Evolutionary conservation across 2,888 invertebrate species (phyloP).

Genomic region (Rhimphoctona megacephalus): DNA sequence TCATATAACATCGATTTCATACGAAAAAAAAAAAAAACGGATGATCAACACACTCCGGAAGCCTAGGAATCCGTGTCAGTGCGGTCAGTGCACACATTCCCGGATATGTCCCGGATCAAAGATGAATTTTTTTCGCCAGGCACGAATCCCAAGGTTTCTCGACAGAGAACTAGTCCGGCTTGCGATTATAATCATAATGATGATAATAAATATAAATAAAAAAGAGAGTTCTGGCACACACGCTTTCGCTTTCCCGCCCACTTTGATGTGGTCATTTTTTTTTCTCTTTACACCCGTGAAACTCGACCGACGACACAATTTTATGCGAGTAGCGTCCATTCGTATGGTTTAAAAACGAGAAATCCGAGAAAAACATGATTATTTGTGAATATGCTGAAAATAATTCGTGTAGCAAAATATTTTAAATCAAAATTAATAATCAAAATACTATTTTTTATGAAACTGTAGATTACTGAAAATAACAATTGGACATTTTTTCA

Average conservation of each 20-base stretch:
- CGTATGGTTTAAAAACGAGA: conserved; percentile 30
- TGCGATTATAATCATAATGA: conserved; percentile 39
- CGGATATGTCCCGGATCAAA: conserved; percentile 29
- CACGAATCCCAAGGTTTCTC: conserved; percentile 11
- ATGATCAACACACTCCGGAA: conserved; percentile 49
- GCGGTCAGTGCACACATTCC: conserved; percentile 41
- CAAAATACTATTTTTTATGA: too few species aligned
- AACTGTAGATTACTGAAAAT: too few species aligned
- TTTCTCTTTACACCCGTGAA: conserved; percentile 36
- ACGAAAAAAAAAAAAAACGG: conserved; percentile 23
- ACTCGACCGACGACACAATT: conserved; percentile 55
- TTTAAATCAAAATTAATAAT: too few species aligned
- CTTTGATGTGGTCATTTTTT: conserved; percentile 32
- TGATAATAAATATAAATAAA: conserved; percentile 52
- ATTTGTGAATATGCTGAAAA: not conserved
- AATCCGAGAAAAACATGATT: conserved; percentile 32
- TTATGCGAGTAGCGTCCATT: not conserved
- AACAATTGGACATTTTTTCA: too few species aligned
- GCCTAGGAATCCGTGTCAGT: conserved; percentile 50
- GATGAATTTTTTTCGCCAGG: conserved; percentile 10
- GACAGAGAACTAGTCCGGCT: conserved; percentile 36
- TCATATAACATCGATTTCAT: conserved; percentile 39
- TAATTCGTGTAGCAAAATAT: not conserved
- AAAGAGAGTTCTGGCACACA: conserved; percentile 34
- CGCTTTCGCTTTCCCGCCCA: conserved; percentile 60